Base-by-base conservation (phyloP, 2,888 invertebrate species). In the Tetrapedia diversipes region DNA sequence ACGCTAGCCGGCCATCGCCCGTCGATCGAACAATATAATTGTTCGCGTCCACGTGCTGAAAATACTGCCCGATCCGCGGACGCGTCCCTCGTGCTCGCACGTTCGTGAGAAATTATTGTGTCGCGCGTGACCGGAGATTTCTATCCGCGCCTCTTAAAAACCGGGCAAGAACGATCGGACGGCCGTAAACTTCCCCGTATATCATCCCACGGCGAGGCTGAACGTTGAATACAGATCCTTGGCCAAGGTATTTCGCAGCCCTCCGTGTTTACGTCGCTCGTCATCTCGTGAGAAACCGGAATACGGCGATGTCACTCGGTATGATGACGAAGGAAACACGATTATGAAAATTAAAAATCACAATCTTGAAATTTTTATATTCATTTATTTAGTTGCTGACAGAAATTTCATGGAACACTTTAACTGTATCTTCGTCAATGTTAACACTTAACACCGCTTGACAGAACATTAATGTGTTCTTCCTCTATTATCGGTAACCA, bases 11-110 rank as follows among this genome's bases (percentile, higher is more conserved):
- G 54, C 39, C 73, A n/a, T n/a, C n/a, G n/a, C n/a, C n/a, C n/a
- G n/a, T n/a, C 8, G 67, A 77, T 81, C 61, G 74, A 66, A 72
- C 81, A 68, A 78, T 81, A 78, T 81, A 81, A 81, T 81, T 74
- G 78, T 78, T 60, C 63, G 22, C 60, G 63, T 57, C 73, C 72
- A 70, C 68, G 77, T 75, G 75, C 67, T 72, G 54, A 67, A 77
- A 79, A 69, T 61, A 64, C 49, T 39, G 39, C 32, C n/a, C 39
- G 53, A 29, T 10, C 61, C 11, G 37, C 27, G 51, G 37, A n/a
- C 45, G n/a, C n/a, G 47, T 53, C 29, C 47, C 34, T 49, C 68
- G 60, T 66, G 70, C 74, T 74, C 43, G 66, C 74, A 61, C 80
- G 79, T 68, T 47, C 78, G 59, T 51, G 71, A 72, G 81, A 80